phyloP scores from a whole-genome alignment of 2,888 invertebrate genomes.

The Eueremaeus valkanovi region DNA sequence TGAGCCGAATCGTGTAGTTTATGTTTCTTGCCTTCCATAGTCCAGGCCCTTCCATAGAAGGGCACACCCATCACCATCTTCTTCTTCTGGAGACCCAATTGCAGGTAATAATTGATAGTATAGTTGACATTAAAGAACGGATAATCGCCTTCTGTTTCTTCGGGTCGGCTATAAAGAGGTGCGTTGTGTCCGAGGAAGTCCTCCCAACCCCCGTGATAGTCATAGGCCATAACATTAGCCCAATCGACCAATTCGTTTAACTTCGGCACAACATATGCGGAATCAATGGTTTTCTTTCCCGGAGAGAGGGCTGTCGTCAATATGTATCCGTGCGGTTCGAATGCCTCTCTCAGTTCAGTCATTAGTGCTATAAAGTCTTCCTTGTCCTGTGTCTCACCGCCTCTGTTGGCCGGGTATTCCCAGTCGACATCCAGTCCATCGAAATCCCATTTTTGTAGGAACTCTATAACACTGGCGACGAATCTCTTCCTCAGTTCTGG shows the following conservation, averaged over 20 bases:
- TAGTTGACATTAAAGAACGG: constrained; percentile 40
- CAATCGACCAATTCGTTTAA: constrained; percentile 60
- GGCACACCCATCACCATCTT: constrained; percentile 46
- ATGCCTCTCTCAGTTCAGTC: constrained; percentile 45
- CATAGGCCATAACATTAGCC: constrained; percentile 82
- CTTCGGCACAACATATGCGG: constrained; percentile 45
- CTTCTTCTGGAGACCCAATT: constrained; percentile 43
- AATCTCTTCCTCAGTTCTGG: constrained; percentile 54
- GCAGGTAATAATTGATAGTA: constrained; percentile 45
- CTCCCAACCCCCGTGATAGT: constrained; percentile 83
- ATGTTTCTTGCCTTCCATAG: constrained; percentile 41
- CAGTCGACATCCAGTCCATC: constrained; percentile 51
- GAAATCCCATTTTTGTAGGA: constrained; percentile 56
- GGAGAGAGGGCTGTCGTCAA: constrained; percentile 46
- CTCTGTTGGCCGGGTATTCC: constrained; percentile 36
- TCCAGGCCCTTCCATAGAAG: constrained; percentile 46
- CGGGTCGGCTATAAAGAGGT: constrained; percentile 55
- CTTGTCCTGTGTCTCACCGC: constrained; percentile 42
- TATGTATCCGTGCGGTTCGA: constrained; percentile 42
- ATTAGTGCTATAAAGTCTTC: constrained; percentile 44
- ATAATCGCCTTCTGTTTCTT: constrained; percentile 41
- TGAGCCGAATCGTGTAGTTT: constrained; percentile 44
- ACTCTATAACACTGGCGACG: constrained; percentile 65
- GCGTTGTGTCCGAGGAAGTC: constrained; percentile 66
- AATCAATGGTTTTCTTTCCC: constrained; percentile 43